Conservation (phyloP, 1,140 invertebrate genomes). For the Dufourea novaeangliae region DNA sequence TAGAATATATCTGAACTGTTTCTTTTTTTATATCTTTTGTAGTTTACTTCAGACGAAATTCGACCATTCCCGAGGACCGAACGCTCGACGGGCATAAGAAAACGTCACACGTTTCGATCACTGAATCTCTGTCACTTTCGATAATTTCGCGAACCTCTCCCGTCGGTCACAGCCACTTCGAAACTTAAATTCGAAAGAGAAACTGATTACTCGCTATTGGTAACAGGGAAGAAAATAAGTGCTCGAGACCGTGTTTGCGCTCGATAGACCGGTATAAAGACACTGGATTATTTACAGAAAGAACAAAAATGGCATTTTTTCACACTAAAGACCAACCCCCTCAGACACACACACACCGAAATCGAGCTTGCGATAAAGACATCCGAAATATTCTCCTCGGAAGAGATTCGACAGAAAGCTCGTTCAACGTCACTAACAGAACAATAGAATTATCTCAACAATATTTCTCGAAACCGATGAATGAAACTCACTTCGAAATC, state of each 20-base stretch:
- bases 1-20: no score
- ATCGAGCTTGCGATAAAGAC: conserved; percentile 3
- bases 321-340: conserved; percentile 24
- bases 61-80: not conserved
- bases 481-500: no score
- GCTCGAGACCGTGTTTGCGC: not conserved
- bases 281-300: conserved; percentile 26
- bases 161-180: conserved; percentile 47
- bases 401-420: conserved; percentile 32
- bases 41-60: not conserved
- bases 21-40: no score
- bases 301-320: conserved; percentile 41
- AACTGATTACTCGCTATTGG: conserved; percentile 35
- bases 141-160: conserved; percentile 35
- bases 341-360: conserved; percentile 4
- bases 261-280: conserved; percentile 27
- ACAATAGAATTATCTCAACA: not conserved
- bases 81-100: not conserved
- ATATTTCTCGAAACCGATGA: not conserved
- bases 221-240: conserved; percentile 42
- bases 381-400: not conserved
- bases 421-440: not conserved
- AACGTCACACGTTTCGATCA: no score
- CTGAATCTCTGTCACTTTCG: no score
- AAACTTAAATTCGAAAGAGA: conserved; percentile 32